phyloP scores from a whole-genome alignment of 2,113 vertebrate species.

The Eretmochelys imbricata region DNA sequence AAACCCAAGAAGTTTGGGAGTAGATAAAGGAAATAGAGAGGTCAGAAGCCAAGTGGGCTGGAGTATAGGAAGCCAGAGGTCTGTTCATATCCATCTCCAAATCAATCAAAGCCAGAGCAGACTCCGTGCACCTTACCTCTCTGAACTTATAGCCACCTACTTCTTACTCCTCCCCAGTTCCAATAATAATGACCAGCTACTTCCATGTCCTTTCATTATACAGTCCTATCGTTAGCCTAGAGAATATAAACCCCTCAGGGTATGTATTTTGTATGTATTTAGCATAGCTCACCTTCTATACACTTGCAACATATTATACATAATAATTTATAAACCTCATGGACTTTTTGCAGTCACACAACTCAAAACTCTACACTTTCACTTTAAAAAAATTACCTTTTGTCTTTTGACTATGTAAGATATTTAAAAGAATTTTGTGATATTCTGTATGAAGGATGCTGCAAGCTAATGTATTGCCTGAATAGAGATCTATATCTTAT shows the following conservation, averaged over 20 bases:
- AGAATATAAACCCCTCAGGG: background rate
- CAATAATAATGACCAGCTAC: background rate
- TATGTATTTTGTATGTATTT: background rate
- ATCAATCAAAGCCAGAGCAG: background rate
- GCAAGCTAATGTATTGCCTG: background rate
- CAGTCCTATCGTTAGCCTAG: background rate
- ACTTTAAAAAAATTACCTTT: background rate
- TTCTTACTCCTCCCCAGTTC: background rate
- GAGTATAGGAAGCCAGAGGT: background rate
- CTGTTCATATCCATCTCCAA: too few relatives aligned
- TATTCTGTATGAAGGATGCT: background rate
- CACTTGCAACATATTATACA: background rate
- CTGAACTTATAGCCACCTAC: background rate
- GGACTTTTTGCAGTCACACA: background rate
- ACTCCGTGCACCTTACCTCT: background rate
- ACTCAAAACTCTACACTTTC: fast-evolving
- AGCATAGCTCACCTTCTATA: background rate
- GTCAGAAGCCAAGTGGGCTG: background rate
- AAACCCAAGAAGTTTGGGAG: background rate
- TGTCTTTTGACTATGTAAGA: background rate
- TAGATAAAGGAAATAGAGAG: background rate
- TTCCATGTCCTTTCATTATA: background rate
- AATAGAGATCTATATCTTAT: background rate
- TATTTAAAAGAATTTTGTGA: background rate
- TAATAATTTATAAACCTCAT: too few relatives aligned